phyloP scores from a whole-genome alignment of 1,140 invertebrate genomes.

The Hylyphantes graminicola region DNA sequence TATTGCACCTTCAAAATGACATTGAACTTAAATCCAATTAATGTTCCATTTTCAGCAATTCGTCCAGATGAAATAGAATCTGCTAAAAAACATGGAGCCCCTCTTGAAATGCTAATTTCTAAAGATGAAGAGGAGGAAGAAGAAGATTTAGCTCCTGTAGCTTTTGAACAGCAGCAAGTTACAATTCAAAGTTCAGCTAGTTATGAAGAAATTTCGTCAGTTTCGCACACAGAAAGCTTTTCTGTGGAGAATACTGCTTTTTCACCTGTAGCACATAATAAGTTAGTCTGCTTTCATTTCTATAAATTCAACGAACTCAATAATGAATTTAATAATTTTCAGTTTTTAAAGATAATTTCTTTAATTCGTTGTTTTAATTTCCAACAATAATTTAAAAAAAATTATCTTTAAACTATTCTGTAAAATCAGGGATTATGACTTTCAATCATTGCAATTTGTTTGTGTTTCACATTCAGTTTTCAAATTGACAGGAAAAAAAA shows the following conservation, averaged over 20 bases:
- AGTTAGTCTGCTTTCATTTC: conserved; percentile 14
- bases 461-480: too few relatives aligned
- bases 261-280: conserved; percentile 43
- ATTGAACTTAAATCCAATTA: background rate
- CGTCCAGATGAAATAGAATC: conserved; percentile 58
- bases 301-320: background rate
- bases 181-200: conserved; percentile 25
- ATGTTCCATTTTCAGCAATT: conserved; percentile 25
- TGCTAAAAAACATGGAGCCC: conserved; percentile 48
- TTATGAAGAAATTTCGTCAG: conserved; percentile 50
- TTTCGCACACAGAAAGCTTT: conserved; percentile 39
- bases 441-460: too few relatives aligned
- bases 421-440: too few relatives aligned
- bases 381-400: too few relatives aligned
- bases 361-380: too few relatives aligned
- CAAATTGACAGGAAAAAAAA: too few relatives aligned
- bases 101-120: conserved; percentile 41
- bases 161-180: background rate
- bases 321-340: too few relatives aligned
- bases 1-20: background rate
- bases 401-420: too few relatives aligned
- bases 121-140: conserved; percentile 21
- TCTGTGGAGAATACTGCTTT: conserved; percentile 40
- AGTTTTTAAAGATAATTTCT: too few relatives aligned
- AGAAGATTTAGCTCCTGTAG: too few relatives aligned